A percentile compares a stretch with the other conserved stretches of the same genome.
phyloP scores from a whole-genome alignment of 1,140 invertebrate genomes.

The Drepana arcuata region DNA sequence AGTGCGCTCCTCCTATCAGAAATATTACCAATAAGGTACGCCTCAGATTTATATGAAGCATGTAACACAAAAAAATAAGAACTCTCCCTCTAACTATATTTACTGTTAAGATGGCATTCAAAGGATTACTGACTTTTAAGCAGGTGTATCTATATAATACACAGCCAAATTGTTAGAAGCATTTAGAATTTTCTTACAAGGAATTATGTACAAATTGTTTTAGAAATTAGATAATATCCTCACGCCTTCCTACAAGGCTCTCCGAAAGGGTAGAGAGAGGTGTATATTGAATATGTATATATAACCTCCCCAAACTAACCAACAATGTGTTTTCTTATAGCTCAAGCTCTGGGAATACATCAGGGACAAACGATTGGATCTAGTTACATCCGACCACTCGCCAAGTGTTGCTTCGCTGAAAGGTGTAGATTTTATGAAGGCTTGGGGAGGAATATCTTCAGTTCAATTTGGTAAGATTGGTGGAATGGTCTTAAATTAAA shows the following conservation, averaged over 20 bases:
- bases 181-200: too few species aligned
- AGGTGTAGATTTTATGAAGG: conserved; percentile 75
- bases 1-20: conserved; percentile 82
- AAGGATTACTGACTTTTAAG: too few species aligned
- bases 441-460: conserved; percentile 82
- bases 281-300: not conserved
- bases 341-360: conserved; percentile 76
- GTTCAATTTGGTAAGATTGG: conserved; percentile 80
- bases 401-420: conserved; percentile 77
- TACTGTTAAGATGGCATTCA: too few species aligned
- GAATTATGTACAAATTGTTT: too few species aligned
- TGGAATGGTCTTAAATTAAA: too few species aligned
- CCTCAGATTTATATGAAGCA: conserved; percentile 2
- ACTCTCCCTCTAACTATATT: too few species aligned
- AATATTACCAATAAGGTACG: conserved; percentile 73
- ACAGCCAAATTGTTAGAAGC: too few species aligned
- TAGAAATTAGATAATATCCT: too few species aligned
- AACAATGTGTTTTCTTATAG: conserved; percentile 37
- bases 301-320: not conserved
- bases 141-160: too few species aligned
- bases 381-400: conserved; percentile 83
- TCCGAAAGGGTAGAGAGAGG: too few species aligned
- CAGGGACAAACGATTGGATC: conserved; percentile 69
- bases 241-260: too few species aligned
- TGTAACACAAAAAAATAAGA: too few species aligned